Conservation (phyloP, 2,888 invertebrate species). For the Halictus quadricinctus region DNA sequence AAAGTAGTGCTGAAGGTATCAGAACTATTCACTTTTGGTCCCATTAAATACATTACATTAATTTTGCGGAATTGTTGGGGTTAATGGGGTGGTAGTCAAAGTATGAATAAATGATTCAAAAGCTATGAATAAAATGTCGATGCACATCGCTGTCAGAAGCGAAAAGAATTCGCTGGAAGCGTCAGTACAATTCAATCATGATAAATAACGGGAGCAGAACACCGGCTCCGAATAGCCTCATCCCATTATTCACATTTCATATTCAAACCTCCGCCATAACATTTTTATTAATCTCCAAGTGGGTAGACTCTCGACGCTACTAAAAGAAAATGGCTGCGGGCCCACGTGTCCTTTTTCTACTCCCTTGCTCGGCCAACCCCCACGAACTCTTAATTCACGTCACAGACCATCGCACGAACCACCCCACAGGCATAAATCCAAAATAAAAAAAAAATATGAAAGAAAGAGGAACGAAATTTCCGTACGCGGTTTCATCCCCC, state of each 20-base stretch:
- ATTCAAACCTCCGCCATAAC: conserved; percentile 28
- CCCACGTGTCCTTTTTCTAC: conserved; percentile 11
- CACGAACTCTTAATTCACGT: conserved; percentile 4
- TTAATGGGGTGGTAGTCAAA: too few relatives aligned
- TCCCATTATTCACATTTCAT: conserved; percentile 10
- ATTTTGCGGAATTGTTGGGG: too few relatives aligned
- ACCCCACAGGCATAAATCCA: conserved; percentile 1
- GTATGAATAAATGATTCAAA: too few relatives aligned
- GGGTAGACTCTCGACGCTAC: neutral
- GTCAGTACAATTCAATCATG: conserved; percentile 5
- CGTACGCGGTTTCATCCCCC: neutral
- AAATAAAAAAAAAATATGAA: neutral
- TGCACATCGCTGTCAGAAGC: neutral
- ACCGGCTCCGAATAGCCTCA: neutral
- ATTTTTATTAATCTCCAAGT: conserved; percentile 19
- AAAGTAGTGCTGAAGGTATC: too few relatives aligned
- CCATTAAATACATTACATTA: too few relatives aligned
- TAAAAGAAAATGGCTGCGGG: conserved; percentile 9
- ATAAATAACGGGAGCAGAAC: neutral
- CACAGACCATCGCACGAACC: neutral
- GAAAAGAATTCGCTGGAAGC: neutral
- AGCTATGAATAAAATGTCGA: neutral
- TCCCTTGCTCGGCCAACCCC: neutral
- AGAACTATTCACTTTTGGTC: too few relatives aligned
- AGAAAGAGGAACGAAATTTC: conserved; percentile 3